A percentile compares a stretch with the other conserved stretches of the same genome.
Conservation (phyloP, 30 jellyfish, hydroid and myxozoan genomes). For the Cassiopea xamachana region DNA sequence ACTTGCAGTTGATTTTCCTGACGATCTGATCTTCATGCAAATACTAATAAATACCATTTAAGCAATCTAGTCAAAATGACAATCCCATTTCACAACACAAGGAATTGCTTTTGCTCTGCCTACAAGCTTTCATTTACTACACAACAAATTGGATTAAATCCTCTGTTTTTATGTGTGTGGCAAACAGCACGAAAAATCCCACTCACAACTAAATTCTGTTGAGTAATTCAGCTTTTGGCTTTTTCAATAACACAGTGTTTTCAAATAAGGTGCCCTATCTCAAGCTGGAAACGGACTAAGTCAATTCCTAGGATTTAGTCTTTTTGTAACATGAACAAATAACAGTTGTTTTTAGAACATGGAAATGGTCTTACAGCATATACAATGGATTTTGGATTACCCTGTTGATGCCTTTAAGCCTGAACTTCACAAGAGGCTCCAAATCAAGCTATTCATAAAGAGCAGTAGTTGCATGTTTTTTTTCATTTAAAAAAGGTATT, state of each 20-base stretch:
- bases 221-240: not conserved
- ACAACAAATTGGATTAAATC: not conserved
- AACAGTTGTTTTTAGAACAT: not conserved
- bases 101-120: constrained; percentile 18
- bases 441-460: no score
- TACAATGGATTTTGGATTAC: not conserved
- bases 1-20: not conserved
- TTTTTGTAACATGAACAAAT: not conserved
- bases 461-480: no score
- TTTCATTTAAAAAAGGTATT: no score
- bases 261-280: not conserved
- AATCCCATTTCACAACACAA: not conserved
- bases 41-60: not conserved
- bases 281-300: not conserved
- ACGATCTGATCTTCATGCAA: not conserved
- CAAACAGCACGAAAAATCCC: constrained; percentile 10
- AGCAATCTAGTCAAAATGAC: constrained; percentile 2
- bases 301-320: not conserved
- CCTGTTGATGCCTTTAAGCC: no score
- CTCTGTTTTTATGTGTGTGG: constrained; percentile 13
- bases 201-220: not conserved
- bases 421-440: no score
- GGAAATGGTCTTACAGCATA: not conserved
- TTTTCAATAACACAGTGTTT: not conserved
- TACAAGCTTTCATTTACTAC: not conserved